Percentiles rank a stretch among this genome's conserved stretches.
These are phyloP conservation scores for Willowsia nigromaculata DNA, from an alignment of 2,888 invertebrate species.

Conservation along the genomic window DNA sequence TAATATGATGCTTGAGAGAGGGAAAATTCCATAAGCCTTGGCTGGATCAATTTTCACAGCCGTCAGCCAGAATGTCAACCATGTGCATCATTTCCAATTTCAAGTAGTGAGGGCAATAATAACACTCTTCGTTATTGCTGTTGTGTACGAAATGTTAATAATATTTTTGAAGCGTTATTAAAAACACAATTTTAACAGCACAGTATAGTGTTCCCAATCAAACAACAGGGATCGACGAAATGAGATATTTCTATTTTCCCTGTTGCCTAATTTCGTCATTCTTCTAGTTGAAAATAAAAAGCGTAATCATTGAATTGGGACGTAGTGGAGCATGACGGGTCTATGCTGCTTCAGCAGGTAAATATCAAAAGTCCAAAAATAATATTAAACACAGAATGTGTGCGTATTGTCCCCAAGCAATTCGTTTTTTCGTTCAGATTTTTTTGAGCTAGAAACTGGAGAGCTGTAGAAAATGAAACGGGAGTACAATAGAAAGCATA, in stretches of 20 bases:
- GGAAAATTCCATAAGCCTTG: too few relatives aligned
- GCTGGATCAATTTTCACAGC: too few relatives aligned
- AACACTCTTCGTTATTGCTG: too few relatives aligned
- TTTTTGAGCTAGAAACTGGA: not conserved
- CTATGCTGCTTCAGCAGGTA: not conserved
- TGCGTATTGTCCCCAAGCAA: conserved; percentile 23
- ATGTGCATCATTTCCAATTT: too few relatives aligned
- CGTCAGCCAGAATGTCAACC: too few relatives aligned
- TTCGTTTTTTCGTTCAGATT: not conserved
- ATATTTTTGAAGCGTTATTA: too few relatives aligned
- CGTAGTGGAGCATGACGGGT: not conserved
- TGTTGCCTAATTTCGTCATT: not conserved
- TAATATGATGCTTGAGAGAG: not conserved
- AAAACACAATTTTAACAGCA: too few relatives aligned
- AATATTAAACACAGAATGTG: conserved; percentile 2
- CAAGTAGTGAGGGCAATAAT: too few relatives aligned
- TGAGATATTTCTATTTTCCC: too few relatives aligned
- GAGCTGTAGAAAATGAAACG: not conserved
- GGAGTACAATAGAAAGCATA: conserved; percentile 26
- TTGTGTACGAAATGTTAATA: too few relatives aligned
- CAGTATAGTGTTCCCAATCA: too few relatives aligned
- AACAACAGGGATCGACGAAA: too few relatives aligned
- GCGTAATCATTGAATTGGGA: not conserved
- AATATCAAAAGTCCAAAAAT: not conserved
- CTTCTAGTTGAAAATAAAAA: not conserved